Evolutionary conservation across 1,140 invertebrate species (phyloP), one percentile per base, ranked within the genome.

Genomic region (Homarus americanus): DNA sequence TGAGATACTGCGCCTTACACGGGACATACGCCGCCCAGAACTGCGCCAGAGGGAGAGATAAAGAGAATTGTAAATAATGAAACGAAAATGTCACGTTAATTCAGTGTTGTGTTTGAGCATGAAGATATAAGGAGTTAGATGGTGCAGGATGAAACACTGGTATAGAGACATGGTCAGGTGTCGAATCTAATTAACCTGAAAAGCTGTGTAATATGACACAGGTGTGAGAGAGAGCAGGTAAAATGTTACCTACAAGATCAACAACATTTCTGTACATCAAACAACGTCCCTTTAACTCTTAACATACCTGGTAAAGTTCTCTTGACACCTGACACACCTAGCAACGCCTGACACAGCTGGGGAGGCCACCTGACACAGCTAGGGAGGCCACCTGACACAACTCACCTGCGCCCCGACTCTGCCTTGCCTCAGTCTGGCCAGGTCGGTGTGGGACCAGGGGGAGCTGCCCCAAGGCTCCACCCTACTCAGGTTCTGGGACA

Each of bases 351-450:
- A 15, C n/a, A n/a, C n/a, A n/a, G n/a, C n/a, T n/a, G n/a, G n/a
- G n/a, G n/a, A n/a, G n/a, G n/a, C n/a, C n/a, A n/a, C n/a, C n/a
- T n/a, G n/a, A n/a, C n/a, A n/a, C n/a, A n/a, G n/a, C n/a, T n/a
- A n/a, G n/a, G n/a, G n/a, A n/a, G n/a, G n/a, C n/a, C n/a, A n/a
- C n/a, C n/a, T n/a, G n/a, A n/a, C 44, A 5, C 15, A 15, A 82
- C 79, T 93, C 93, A 98, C 97, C 95, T 98, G 97, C 75, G 97
- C 97, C 73, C 97, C 97, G 82, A 98, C 96, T 93, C 96, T 95
- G 80, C 98, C 98, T 92, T 96, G 95, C 92, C 96, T 95, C 84
- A 98, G 95, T 93, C 97, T 95, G 73, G 97, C 97, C 93, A 99
- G 96, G 94, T 98, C 98, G 1, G 98, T 98, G 58, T 91, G 91